Base-by-base conservation (phyloP, 2,113 vertebrate species). In the Zeus faber region DNA sequence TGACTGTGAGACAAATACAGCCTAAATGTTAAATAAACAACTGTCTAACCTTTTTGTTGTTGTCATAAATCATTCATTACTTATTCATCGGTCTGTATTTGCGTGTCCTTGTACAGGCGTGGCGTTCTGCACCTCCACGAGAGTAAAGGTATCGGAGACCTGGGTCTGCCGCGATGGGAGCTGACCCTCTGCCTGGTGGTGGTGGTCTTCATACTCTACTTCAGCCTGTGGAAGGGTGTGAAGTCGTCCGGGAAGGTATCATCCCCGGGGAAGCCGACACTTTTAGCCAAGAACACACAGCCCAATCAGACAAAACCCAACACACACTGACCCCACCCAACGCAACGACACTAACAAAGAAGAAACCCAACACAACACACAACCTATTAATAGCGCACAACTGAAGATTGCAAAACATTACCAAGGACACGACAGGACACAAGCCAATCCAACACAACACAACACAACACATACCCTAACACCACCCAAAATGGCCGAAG, bases 191-290 rank as follows among this genome's bases (percentile, higher is more conserved):
- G 97, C 62, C 92, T 99, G 20, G 63, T 97, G 31, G 84, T 90
- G 16, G 94, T 99, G 6, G 88, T 97, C 40, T 83, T 98, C 65
- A 88, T 96, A 62, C 90, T 99, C 63, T 99, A 93, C 85, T 99
- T 99, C 77, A 98, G 96, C 77, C 86, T 99, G 47, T 98, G 96
- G 96, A 98, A 98, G 88, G 97, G 97, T 1, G 96, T 99, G 81
- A 98, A 98, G 82, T 97, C 97, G 2, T 99, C 97, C 2, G 96
- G 97, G 78, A 99, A 99, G 95, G 97, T 98, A 92, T 3, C 22
- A 0, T 0, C 23, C 20, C 10, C 41, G 9, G 23, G 24, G 10
- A 21, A 22, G 25, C 27, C 16, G 39, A 41, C 6, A 18, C 4
- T 6, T 5, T 5, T 41, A 17, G 13, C 2, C 39, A 17, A 7